Percentiles rank a stretch among this genome's conserved stretches.
These are phyloP conservation scores for Agonopterix subpropinquella DNA, from an alignment of 2,888 invertebrate species.

Conservation along the genomic window DNA sequence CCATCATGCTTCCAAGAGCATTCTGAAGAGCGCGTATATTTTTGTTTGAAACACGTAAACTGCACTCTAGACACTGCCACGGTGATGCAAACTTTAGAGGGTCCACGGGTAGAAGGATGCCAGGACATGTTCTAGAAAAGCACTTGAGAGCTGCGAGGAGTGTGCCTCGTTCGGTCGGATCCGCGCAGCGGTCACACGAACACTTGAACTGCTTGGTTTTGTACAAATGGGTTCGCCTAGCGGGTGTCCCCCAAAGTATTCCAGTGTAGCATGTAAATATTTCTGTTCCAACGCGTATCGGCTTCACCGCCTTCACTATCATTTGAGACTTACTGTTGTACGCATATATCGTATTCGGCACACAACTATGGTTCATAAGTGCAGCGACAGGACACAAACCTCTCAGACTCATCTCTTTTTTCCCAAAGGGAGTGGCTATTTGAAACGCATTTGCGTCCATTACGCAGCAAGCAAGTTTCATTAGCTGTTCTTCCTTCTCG, in stretches of 20 bases:
- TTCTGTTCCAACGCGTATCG: conserved; percentile 77
- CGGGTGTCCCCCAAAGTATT: conserved; percentile 80
- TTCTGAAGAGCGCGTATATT: conserved; percentile 69
- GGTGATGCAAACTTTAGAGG: conserved; percentile 64
- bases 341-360: conserved; percentile 79
- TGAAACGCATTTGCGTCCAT: conserved; percentile 83
- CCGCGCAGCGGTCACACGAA: conserved; percentile 78
- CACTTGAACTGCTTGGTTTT: conserved; percentile 83
- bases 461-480: conserved; percentile 75
- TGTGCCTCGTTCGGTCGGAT: conserved; percentile 80
- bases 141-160: conserved; percentile 75
- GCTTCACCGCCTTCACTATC: conserved; percentile 75
- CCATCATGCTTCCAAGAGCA: conserved; percentile 73
- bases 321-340: conserved; percentile 76
- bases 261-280: conserved; percentile 81
- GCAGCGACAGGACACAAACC: conserved; percentile 81
- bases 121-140: conserved; percentile 65
- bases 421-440: conserved; percentile 62
- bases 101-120: conserved; percentile 74
- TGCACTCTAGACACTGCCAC: conserved; percentile 78
- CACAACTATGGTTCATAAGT: conserved; percentile 82
- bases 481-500: conserved; percentile 71
- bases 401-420: conserved; percentile 68
- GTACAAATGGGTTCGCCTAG: conserved; percentile 76
- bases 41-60: conserved; percentile 54